These are phyloP conservation scores for Varanus salvator DNA, from an alignment of 2,113 vertebrate genomes.

Conservation along the genomic window DNA sequence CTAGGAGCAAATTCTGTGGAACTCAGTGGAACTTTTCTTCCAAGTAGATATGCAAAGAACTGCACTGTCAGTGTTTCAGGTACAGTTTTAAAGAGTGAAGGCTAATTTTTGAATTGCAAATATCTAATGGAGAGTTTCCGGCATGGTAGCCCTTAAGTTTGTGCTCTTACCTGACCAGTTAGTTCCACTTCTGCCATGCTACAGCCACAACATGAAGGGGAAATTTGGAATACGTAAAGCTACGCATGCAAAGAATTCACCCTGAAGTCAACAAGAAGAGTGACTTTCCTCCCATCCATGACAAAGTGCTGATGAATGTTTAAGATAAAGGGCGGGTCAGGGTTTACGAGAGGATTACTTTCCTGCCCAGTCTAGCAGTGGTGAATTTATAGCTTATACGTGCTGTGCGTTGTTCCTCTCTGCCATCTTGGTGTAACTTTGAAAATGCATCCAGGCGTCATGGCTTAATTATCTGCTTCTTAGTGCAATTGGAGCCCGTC, in stretches of 20 bases:
- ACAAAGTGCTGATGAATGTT: constrained; percentile 18
- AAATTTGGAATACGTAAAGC: background rate
- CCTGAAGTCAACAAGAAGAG: constrained; percentile 24
- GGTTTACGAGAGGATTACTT: background rate
- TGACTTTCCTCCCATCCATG: background rate
- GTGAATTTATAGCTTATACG: background rate
- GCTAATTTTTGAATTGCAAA: background rate
- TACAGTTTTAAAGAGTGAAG: background rate
- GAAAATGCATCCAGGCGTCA: background rate
- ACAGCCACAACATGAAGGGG: background rate
- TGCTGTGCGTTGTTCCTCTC: background rate
- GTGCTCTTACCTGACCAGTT: background rate
- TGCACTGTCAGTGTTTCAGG: background rate
- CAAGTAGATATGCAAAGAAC: background rate
- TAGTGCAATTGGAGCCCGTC: background rate
- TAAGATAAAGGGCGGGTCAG: constrained; percentile 26
- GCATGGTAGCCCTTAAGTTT: background rate
- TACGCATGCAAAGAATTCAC: background rate
- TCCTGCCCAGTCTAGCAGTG: background rate
- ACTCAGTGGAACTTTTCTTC: background rate
- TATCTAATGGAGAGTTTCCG: background rate
- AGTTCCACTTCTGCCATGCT: background rate
- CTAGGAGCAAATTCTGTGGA: background rate
- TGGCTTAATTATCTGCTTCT: background rate
- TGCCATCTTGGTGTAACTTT: background rate